These are phyloP conservation scores for Penaeus indicus DNA, from an alignment of 1,140 invertebrate genomes.

Conservation along the genomic window DNA sequence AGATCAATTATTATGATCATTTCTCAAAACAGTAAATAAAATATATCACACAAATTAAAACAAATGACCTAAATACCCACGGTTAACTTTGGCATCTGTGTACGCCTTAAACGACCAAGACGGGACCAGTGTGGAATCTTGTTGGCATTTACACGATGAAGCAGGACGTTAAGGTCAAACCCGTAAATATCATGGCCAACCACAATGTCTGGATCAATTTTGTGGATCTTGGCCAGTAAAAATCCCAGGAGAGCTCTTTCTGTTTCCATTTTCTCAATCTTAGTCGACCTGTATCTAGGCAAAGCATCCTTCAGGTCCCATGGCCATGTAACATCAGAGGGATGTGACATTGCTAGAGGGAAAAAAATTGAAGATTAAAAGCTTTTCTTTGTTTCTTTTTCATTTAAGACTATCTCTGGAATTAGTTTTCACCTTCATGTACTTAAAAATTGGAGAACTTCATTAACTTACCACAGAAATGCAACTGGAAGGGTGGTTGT, in stretches of 20 bases:
- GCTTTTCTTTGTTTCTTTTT: not conserved
- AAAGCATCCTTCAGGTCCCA: constrained; percentile 79
- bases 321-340: constrained; percentile 84
- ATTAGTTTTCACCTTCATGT: too few relatives aligned
- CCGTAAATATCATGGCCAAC: constrained; percentile 92
- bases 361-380: constrained; percentile 60
- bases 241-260: constrained; percentile 87
- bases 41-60: not conserved
- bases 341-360: constrained; percentile 83
- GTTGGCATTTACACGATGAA: constrained; percentile 82
- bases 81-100: constrained; percentile 70
- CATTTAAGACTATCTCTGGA: too few relatives aligned
- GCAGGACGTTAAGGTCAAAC: constrained; percentile 88
- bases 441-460: not conserved
- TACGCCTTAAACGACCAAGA: constrained; percentile 85
- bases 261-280: constrained; percentile 83
- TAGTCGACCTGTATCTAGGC: constrained; percentile 78
- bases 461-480: constrained; percentile 83
- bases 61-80: constrained; percentile 70
- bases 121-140: constrained; percentile 92
- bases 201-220: constrained; percentile 92
- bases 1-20: too few relatives aligned
- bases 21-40: not conserved
- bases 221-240: constrained; percentile 86
- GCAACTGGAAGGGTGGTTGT: constrained; percentile 83